Evolutionary conservation across 2,113 vertebrate genomes (phyloP), one percentile per base, ranked within the genome.

Genomic region (Prunella fulvescens): DNA sequence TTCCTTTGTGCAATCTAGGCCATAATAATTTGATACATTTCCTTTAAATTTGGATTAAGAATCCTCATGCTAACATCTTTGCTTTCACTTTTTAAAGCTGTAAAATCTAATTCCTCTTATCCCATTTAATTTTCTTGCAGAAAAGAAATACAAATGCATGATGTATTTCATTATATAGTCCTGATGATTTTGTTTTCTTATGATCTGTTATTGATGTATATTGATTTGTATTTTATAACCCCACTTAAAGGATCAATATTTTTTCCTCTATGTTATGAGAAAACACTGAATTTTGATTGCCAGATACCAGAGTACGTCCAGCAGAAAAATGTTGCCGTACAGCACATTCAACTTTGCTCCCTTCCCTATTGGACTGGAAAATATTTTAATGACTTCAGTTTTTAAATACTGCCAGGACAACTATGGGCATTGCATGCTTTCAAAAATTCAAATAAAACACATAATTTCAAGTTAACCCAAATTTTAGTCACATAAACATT

Each of bases 401-500:
- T 81, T 88, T 31, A 83, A 86, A 70, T 73, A 80, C 29, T n/a
- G 10, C 71, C 35, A 25, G 47, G 33, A 65, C 42, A 77, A 60
- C 66, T 22, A 10, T 58, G 54, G 78, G 66, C 87, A 88, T 45
- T 71, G 33, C 39, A 60, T 78, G 33, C 58, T 94, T 86, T 95
- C 90, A 88, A 78, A 95, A 96, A 93, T 91, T 95, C 86, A 97
- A 96, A 94, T 95, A 97, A 96, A 98, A 92, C 58, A 83, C 70
- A 48, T 87, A 83, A 94, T 95, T 97, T 96, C 67, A 93, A 95
- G 64, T 86, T 97, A 95, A 90, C 80, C 48, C 80, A 95, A 78
- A 83, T 96, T 95, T 82, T 51, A 95, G 61, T 91, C 81, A 37
- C 88, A 88, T 96, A 97, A 97, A 96, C 72, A 91, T 97, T 95